Percentiles rank a stretch among this genome's conserved stretches.
phyloP scores from a whole-genome alignment of 2,888 invertebrate species.

The Archips xylosteana region DNA sequence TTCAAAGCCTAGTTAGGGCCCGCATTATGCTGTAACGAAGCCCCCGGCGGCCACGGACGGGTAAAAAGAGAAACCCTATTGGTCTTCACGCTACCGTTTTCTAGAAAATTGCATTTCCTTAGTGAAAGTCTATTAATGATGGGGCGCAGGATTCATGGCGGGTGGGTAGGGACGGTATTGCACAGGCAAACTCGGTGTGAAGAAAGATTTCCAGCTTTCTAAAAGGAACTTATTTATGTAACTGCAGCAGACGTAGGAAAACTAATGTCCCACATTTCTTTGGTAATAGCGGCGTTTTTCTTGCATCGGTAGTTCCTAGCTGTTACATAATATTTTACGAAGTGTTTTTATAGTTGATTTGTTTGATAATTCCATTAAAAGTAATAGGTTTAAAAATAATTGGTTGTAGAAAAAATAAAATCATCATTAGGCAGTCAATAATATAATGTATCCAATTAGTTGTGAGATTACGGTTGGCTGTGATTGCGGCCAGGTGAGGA shows the following conservation, averaged over 20 bases:
- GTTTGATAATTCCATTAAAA: conserved; percentile 16
- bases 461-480: conserved; percentile 44
- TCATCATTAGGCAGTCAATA: conserved; percentile 41
- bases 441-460: conserved; percentile 50
- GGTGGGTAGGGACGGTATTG: conserved; percentile 72
- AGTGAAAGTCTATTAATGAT: conserved; percentile 80
- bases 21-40: conserved; percentile 73
- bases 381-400: conserved; percentile 31
- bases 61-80: conserved; percentile 78
- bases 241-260: conserved; percentile 53
- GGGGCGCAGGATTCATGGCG: conserved; percentile 72
- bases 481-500: conserved; percentile 50
- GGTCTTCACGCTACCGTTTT: conserved; percentile 81
- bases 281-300: conserved; percentile 56
- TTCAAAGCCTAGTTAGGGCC: conserved; percentile 66
- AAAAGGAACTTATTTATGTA: conserved; percentile 60
- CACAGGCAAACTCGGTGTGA: conserved; percentile 55
- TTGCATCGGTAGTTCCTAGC: conserved; percentile 55
- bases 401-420: conserved; percentile 39
- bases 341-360: conserved; percentile 17
- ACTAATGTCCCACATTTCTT: conserved; percentile 57
- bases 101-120: conserved; percentile 84
- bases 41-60: conserved; percentile 71
- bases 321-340: conserved; percentile 26
- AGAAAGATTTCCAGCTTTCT: conserved; percentile 59